Evolutionary conservation across 2,888 invertebrate genomes (phyloP).

Genomic region (Zele albiditarsus): DNA sequence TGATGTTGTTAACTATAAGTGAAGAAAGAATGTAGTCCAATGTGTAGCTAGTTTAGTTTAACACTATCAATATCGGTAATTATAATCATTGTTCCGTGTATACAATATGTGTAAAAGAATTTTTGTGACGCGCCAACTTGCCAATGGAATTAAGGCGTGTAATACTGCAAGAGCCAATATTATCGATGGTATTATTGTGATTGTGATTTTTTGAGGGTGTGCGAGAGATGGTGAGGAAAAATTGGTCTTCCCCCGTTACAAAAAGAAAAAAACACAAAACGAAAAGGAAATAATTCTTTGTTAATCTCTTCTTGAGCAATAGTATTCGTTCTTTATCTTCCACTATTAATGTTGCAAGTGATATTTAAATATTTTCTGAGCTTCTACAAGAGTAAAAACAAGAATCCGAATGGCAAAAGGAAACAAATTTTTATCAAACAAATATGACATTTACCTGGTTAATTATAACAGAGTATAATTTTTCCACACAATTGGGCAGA

Average conservation of each 20-base stretch:
- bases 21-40: conserved; percentile 40
- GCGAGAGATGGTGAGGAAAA: background rate
- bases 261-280: background rate
- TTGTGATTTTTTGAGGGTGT: background rate
- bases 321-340: conserved; percentile 23
- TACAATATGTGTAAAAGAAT: conserved; percentile 40
- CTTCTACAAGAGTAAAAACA: conserved; percentile 11
- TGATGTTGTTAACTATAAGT: conserved; percentile 70
- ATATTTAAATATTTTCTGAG: conserved; percentile 35
- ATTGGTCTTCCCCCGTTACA: conserved; percentile 38
- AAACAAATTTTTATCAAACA: conserved; percentile 13
- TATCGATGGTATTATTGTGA: background rate
- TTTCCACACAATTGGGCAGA: background rate
- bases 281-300: conserved; percentile 32
- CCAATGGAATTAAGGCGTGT: conserved; percentile 27
- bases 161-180: background rate
- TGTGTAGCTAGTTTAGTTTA: conserved; percentile 35
- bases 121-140: conserved; percentile 41
- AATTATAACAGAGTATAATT: background rate
- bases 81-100: conserved; percentile 26
- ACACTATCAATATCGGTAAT: conserved; percentile 25
- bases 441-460: background rate
- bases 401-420: background rate
- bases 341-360: background rate
- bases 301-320: conserved; percentile 33